These are phyloP conservation scores for Anadara kagoshimensis DNA, from an alignment of 1,140 invertebrate species.

Conservation along the genomic window DNA sequence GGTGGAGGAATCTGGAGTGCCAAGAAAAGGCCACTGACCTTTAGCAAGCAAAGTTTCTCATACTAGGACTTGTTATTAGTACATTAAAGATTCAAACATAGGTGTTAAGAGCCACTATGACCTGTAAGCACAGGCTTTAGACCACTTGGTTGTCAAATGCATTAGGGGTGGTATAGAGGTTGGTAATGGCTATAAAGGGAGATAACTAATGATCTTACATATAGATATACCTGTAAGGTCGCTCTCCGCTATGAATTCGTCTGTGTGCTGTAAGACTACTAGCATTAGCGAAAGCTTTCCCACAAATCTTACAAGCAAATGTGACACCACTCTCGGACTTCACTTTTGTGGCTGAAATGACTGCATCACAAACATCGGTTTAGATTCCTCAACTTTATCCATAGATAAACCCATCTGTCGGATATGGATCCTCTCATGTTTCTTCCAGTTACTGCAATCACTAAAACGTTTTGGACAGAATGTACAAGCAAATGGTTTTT, in stretches of 20 bases:
- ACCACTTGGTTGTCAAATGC: no score
- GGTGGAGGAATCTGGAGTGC: no score
- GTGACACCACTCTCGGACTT: slow-evolving; percentile 20
- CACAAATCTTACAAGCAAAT: slow-evolving; percentile 61
- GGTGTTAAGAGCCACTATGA: no score
- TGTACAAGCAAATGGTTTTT: slow-evolving; percentile 70
- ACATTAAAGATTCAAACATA: no score
- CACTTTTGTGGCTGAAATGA: slow-evolving; percentile 19
- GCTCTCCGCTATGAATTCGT: slow-evolving; percentile 62
- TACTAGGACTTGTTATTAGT: no score
- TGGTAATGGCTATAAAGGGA: no score
- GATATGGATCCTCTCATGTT: slow-evolving; percentile 74
- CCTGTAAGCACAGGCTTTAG: no score
- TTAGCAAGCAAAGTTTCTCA: no score
- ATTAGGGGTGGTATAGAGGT: no score
- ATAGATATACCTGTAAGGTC: slow-evolving; percentile 47
- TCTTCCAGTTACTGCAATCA: slow-evolving; percentile 72
- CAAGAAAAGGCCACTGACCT: no score
- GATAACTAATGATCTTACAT: no score
- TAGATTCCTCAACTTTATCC: slow-evolving; percentile 4
- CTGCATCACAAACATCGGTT: slow-evolving; percentile 10
- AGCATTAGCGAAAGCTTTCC: slow-evolving; percentile 59
- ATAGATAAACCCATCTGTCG: slow-evolving; percentile 29
- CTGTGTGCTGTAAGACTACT: slow-evolving; percentile 60
- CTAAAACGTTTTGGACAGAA: slow-evolving; percentile 74